Conservation (phyloP, 1,140 invertebrate genomes). For the Drosophila quadrilineata region DNA sequence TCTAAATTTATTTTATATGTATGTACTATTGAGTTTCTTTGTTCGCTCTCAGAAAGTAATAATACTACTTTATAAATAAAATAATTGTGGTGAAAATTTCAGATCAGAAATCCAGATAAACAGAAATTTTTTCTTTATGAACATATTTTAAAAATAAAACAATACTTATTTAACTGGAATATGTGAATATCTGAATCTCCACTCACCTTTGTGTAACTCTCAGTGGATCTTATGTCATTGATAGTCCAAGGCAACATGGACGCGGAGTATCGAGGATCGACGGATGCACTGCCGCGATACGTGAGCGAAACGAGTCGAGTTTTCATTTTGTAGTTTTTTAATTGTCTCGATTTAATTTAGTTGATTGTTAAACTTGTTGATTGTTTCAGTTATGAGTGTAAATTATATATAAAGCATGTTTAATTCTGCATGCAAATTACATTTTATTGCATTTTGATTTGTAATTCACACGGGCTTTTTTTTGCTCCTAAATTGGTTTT, state of each 20-base stretch:
- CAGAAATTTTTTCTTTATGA: not conserved
- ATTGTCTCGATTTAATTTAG: not conserved
- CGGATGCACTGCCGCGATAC: slow-evolving; percentile 88
- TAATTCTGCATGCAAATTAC: slow-evolving; percentile 24
- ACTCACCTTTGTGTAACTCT: slow-evolving; percentile 82
- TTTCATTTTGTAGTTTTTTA: slow-evolving; percentile 81
- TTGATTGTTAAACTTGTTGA: slow-evolving; percentile 9
- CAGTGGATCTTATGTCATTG: slow-evolving; percentile 84
- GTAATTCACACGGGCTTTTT: slow-evolving; percentile 29
- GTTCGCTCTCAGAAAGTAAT: too few relatives aligned
- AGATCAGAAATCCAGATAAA: too few relatives aligned
- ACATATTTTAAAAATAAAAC: not conserved
- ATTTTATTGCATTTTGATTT: slow-evolving; percentile 32
- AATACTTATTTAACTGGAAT: not conserved
- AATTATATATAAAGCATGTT: slow-evolving; percentile 19
- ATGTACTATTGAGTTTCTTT: too few relatives aligned
- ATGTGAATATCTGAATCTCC: not conserved
- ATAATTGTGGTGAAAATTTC: too few relatives aligned
- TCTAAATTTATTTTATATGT: too few relatives aligned
- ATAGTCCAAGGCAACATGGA: slow-evolving; percentile 90
- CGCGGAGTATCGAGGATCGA: slow-evolving; percentile 87
- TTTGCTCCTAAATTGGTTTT: not conserved
- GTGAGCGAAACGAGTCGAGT: slow-evolving; percentile 86
- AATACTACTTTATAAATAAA: too few relatives aligned
- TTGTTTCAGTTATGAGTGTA: slow-evolving; percentile 5